Base-by-base conservation (phyloP, 2,113 vertebrate species). In the Otis tarda region DNA sequence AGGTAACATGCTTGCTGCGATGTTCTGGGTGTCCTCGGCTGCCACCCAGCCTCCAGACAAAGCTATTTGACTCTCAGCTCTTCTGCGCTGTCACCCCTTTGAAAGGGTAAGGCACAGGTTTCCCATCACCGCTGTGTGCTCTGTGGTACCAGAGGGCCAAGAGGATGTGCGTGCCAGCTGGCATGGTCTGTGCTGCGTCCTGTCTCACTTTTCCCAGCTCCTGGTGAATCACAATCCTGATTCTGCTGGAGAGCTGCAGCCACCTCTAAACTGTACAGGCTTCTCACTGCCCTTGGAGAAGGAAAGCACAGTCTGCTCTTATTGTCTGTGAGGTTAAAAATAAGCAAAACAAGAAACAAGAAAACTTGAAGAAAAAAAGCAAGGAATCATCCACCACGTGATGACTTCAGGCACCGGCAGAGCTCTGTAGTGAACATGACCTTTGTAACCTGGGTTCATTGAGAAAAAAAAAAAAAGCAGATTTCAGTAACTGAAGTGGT, bases 111-210 rank as follows among this genome's bases (percentile, higher is more conserved):
- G 30, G 39, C 21, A 17, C 18, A 30, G 45, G 24, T 6, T 93
- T 39, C 68, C 49, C 57, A 30, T 14, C 5, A 5, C 14, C 7
- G 0, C 0, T 0, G 13, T 2, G n/a, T 73, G 52, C 19, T n/a
- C 37, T 11, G 43, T 25, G 43, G 15, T 19, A 71, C 35, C 50
- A 16, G 69, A 47, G 23, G 14, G 27, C 8, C 9, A 25, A 28
- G 18, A 68, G 45, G 10, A n/a, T 6, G 12, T 2, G 8, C 1
- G 0, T 7, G 14, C 27, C 73, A 0, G 0, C 49, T 2, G 2
- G 39, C 14, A 1, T 6, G 15, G 30, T 25, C 41, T 45, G 4
- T 53, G 39, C 57, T 73, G 7, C n/a, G 37, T 21, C 16, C 43
- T 33, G 14, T 79, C n/a, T 60, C 30, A 35, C 17, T 69, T 64